A percentile compares a stretch with the other conserved stretches of the same genome.
These are phyloP conservation scores for Nothura maculosa DNA, from an alignment of 2,797 vertebrate genomes.

Conservation along the genomic window DNA sequence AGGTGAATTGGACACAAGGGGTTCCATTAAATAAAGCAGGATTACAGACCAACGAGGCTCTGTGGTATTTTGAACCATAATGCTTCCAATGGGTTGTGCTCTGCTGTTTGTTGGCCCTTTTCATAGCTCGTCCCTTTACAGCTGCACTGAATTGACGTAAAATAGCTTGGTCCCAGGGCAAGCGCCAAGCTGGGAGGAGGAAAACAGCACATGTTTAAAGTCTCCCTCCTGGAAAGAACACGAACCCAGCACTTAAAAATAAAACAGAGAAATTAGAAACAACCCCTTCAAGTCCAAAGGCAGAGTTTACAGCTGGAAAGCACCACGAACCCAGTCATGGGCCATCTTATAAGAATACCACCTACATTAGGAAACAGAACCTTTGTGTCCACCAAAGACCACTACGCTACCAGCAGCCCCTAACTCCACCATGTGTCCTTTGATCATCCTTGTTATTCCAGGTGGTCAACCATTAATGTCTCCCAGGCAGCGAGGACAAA, in stretches of 20 bases:
- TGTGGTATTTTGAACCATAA: neutral
- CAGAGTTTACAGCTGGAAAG: conserved; percentile 40
- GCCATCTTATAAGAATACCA: neutral
- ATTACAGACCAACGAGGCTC: neutral
- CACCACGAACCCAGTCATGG: neutral
- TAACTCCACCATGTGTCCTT: neutral
- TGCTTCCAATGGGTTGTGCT: neutral
- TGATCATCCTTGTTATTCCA: neutral
- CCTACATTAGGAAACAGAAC: neutral
- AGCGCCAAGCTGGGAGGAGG: neutral
- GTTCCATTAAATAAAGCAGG: neutral
- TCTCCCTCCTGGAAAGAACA: conserved; percentile 38
- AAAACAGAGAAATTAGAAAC: conserved; percentile 51
- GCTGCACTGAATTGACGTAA: neutral
- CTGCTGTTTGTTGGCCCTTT: conserved; percentile 1
- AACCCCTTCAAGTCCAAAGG: conserved; percentile 32
- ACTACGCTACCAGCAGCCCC: neutral
- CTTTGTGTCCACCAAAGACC: neutral
- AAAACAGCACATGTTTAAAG: conserved; percentile 8
- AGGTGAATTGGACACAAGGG: neutral
- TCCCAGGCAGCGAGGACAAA: neutral
- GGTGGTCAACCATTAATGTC: neutral
- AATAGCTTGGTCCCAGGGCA: conserved; percentile 18
- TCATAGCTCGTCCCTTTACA: neutral
- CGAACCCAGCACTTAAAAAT: conserved; percentile 52